Evolutionary conservation across 2,888 invertebrate genomes (phyloP).

Genomic region (Eilema griseolum): DNA sequence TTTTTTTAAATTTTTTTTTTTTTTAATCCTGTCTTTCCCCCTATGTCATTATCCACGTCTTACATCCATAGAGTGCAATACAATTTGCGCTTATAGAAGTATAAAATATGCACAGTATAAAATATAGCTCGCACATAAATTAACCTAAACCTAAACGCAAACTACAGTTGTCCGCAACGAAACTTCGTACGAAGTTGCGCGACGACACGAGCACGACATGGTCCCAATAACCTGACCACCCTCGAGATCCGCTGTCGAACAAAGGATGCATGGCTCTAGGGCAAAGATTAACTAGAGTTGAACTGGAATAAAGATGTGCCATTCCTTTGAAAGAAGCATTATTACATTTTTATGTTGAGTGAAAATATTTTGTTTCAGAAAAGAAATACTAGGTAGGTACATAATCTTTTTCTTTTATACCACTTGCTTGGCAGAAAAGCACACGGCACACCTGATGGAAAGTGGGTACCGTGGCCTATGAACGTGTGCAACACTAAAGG

Average conservation of each 20-base stretch:
- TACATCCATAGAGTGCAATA: no score
- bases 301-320: constrained; percentile 2
- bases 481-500: no score
- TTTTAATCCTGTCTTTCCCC: no score
- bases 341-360: no score
- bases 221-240: constrained; percentile 58
- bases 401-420: no score
- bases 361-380: no score
- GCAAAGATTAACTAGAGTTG: constrained; percentile 9
- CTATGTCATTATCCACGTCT: no score
- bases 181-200: constrained; percentile 25
- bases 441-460: no score
- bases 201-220: constrained; percentile 34
- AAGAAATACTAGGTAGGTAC: no score
- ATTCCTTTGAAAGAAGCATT: not conserved
- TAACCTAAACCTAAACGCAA: not conserved
- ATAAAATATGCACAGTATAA: not conserved
- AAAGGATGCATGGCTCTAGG: constrained; percentile 37
- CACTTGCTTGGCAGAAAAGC: no score
- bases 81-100: not conserved
- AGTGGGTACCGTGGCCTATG: no score
- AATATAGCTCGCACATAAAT: not conserved
- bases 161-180: not conserved
- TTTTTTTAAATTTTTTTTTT: no score
- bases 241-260: constrained; percentile 47